Conservation (phyloP, 2,797 vertebrate genomes). For the Thripadectes ignobilis region DNA sequence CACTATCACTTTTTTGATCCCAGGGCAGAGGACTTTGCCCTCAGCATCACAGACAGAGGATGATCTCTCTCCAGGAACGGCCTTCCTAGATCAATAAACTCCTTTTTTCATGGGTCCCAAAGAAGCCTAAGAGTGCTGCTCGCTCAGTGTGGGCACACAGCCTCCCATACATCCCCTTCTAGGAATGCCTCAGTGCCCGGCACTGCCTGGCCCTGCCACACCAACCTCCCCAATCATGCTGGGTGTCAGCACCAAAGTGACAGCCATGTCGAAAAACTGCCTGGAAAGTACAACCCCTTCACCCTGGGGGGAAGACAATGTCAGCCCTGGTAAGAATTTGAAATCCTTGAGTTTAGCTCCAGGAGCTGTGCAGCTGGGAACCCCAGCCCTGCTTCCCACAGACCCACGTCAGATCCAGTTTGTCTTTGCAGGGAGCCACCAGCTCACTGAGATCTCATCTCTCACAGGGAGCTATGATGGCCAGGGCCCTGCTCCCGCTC, state of each 20-base stretch:
- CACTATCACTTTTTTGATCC: not conserved
- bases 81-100: not conserved
- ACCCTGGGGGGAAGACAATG: fast-evolving
- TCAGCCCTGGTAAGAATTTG: not conserved
- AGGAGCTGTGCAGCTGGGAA: not conserved
- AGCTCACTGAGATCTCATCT: not conserved
- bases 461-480: not conserved
- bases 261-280: fast-evolving
- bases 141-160: fast-evolving
- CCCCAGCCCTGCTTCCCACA: not conserved
- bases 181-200: not conserved
- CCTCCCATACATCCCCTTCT: not conserved
- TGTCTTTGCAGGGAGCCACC: not conserved
- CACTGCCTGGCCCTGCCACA: not conserved
- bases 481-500: not conserved
- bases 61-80: not conserved
- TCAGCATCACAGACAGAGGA: not conserved
- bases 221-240: fast-evolving
- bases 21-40: not conserved
- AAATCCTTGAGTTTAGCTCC: not conserved
- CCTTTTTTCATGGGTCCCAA: not conserved
- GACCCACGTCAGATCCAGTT: not conserved
- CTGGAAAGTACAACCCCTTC: not conserved
- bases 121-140: not conserved
- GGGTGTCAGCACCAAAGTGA: not conserved